These are phyloP conservation scores for Malachius bipustulatus DNA, from an alignment of 2,888 invertebrate genomes.

Conservation along the genomic window DNA sequence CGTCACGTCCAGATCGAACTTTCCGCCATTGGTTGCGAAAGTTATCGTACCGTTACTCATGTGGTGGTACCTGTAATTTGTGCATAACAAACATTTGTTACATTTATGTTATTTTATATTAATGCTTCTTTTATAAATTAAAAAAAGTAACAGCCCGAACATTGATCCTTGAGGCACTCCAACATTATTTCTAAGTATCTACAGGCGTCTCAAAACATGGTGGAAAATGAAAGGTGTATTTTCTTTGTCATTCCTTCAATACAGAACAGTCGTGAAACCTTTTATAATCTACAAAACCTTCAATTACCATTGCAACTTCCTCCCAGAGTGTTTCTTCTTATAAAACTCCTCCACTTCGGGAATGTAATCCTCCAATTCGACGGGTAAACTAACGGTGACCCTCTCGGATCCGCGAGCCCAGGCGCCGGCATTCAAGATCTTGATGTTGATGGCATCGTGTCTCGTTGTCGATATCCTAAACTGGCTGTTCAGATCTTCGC, in stretches of 20 bases:
- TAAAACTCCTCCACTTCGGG: slow-evolving; percentile 99
- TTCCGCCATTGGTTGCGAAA: slow-evolving; percentile 82
- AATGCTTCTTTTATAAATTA: too few relatives aligned
- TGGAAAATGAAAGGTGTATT: too few relatives aligned
- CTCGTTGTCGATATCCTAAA: slow-evolving; percentile 74
- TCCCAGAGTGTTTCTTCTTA: slow-evolving; percentile 91
- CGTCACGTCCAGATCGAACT: slow-evolving; percentile 96
- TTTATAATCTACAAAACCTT: not conserved
- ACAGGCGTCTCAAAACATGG: too few relatives aligned
- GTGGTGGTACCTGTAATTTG: slow-evolving; percentile 61
- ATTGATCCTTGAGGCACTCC: too few relatives aligned
- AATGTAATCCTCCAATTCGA: slow-evolving; percentile 97
- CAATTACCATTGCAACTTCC: slow-evolving; percentile 86
- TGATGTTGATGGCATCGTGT: slow-evolving; percentile 89
- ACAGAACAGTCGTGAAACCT: too few relatives aligned
- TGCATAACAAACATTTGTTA: too few relatives aligned
- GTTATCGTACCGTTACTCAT: slow-evolving; percentile 99
- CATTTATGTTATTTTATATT: too few relatives aligned
- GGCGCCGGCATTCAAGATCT: slow-evolving; percentile 96
- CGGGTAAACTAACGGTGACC: slow-evolving; percentile 89
- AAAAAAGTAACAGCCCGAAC: too few relatives aligned
- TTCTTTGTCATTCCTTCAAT: too few relatives aligned
- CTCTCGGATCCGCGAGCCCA: slow-evolving; percentile 95
- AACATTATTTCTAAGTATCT: too few relatives aligned
- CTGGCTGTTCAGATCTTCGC: slow-evolving; percentile 77